phyloP scores from a whole-genome alignment of 2,797 vertebrate genomes.

The Acanthurus lineatus region DNA sequence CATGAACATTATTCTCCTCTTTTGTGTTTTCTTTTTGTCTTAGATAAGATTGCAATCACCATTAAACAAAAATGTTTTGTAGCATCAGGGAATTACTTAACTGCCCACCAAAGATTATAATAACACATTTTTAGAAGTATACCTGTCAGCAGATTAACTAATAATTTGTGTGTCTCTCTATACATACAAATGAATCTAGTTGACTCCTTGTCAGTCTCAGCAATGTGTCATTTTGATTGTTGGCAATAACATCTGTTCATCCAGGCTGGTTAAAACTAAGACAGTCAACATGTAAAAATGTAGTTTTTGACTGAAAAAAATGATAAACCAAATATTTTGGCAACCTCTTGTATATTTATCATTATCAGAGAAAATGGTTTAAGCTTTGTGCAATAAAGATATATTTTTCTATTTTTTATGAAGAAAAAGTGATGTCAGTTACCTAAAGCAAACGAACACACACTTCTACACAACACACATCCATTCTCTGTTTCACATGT shows the following conservation, averaged over 20 bases:
- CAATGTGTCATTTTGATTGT: neutral
- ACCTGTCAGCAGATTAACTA: neutral
- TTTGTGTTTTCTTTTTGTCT: neutral
- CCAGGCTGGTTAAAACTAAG: neutral
- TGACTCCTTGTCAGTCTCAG: neutral
- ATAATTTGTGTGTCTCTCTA: constrained; percentile 8
- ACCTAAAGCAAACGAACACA: neutral
- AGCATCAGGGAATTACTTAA: constrained; percentile 7
- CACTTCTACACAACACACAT: neutral
- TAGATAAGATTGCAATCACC: neutral
- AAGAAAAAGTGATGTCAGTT: neutral
- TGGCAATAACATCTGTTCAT: neutral
- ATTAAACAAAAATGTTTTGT: neutral
- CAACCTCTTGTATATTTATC: neutral
- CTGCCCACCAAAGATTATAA: neutral
- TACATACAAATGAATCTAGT: neutral
- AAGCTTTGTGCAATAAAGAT: neutral
- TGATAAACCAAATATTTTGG: neutral
- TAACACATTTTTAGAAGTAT: neutral
- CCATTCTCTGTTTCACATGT: constrained; percentile 5
- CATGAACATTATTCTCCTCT: no score
- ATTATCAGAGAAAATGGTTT: neutral
- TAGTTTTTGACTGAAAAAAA: neutral
- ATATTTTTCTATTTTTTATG: neutral
- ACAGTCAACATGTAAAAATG: neutral